Conservation (phyloP, 1,140 invertebrate genomes). For the Papilio dardanus region DNA sequence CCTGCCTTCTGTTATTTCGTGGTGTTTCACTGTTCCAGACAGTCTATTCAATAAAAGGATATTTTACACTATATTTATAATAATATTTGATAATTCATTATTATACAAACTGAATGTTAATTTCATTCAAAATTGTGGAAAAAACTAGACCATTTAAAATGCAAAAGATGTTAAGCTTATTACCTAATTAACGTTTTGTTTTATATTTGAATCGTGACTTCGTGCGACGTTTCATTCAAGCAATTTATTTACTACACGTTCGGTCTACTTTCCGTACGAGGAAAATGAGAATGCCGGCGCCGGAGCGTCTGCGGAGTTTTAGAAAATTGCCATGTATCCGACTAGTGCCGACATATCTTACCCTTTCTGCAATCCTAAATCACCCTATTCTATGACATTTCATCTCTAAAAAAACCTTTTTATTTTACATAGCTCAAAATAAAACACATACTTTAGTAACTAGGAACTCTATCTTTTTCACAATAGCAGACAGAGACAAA, state of each 20-base stretch:
- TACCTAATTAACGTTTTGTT: slow-evolving; percentile 17
- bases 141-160: neutral
- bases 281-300: slow-evolving; percentile 7
- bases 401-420: too few relatives aligned
- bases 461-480: too few relatives aligned
- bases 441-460: too few relatives aligned
- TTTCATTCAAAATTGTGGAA: neutral
- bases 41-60: neutral
- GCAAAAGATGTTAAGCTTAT: neutral
- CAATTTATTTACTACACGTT: slow-evolving; percentile 17
- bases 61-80: neutral
- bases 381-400: neutral
- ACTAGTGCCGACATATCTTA: neutral
- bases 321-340: slow-evolving; percentile 18
- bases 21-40: too few relatives aligned
- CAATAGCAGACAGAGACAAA: too few relatives aligned
- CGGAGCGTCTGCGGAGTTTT: slow-evolving; percentile 4
- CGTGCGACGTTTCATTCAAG: slow-evolving; percentile 6
- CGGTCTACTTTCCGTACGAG: slow-evolving; percentile 15
- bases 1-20: too few relatives aligned
- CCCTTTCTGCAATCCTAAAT: neutral
- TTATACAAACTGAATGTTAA: neutral
- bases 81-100: neutral
- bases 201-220: neutral
- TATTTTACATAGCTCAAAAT: too few relatives aligned